phyloP scores from a whole-genome alignment of 2,797 vertebrate species.

The Notoglanidium macrostoma region DNA sequence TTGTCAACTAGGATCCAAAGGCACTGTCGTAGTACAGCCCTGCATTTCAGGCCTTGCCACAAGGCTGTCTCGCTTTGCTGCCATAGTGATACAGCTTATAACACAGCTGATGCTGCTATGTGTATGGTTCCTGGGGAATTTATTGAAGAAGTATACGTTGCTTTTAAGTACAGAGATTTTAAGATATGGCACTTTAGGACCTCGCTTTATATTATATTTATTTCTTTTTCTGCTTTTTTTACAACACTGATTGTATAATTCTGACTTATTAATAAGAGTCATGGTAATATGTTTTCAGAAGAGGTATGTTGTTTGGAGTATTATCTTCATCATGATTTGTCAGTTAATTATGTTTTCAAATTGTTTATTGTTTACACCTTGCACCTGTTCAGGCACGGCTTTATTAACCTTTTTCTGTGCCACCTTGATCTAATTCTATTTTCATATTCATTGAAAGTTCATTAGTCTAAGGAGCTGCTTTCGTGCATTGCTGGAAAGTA shows the following conservation, averaged over 20 bases:
- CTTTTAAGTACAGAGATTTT: background rate
- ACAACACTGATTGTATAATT: background rate
- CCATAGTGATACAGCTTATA: background rate
- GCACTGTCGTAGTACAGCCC: background rate
- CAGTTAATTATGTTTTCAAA: background rate
- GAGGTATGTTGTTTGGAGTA: background rate
- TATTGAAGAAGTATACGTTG: background rate
- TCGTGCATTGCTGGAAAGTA: background rate
- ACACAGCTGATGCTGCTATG: background rate
- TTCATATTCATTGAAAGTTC: constrained; percentile 11
- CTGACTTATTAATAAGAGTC: background rate
- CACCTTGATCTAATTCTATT: background rate
- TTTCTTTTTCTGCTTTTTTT: background rate
- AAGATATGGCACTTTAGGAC: background rate
- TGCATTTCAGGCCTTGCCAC: constrained; percentile 3
- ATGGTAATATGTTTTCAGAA: background rate
- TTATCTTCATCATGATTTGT: background rate
- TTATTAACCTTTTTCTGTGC: background rate
- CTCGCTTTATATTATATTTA: background rate
- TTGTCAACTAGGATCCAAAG: background rate
- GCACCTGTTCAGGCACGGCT: background rate
- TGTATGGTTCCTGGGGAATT: background rate
- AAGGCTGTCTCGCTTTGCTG: background rate
- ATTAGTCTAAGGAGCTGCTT: background rate
- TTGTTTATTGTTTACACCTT: background rate